Conservation (phyloP, 2,797 vertebrate genomes). For the Adrianichthys oophorus region DNA sequence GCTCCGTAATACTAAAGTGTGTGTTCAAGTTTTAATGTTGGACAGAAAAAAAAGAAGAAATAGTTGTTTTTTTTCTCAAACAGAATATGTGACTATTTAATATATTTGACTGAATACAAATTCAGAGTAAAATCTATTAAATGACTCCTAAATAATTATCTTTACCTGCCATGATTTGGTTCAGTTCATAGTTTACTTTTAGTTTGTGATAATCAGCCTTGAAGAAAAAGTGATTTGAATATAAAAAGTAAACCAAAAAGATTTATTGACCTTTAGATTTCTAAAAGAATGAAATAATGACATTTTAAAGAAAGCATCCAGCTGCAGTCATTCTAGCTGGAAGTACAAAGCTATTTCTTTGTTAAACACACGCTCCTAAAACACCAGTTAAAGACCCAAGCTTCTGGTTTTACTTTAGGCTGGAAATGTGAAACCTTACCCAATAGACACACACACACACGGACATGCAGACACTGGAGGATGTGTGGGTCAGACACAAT, state of each 20-base stretch:
- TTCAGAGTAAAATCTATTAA: too few relatives aligned
- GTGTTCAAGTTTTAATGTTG: too few relatives aligned
- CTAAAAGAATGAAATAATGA: not conserved
- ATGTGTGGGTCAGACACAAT: slow-evolving; percentile 66
- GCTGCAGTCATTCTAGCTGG: slow-evolving; percentile 2
- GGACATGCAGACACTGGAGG: slow-evolving; percentile 16
- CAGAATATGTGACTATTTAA: not conserved
- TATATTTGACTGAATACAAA: too few relatives aligned
- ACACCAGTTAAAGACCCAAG: slow-evolving; percentile 49
- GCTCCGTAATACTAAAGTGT: too few relatives aligned
- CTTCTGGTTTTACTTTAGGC: slow-evolving; percentile 73
- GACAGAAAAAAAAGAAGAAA: not conserved
- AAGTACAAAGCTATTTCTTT: slow-evolving; percentile 35
- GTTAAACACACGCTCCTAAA: slow-evolving; percentile 47
- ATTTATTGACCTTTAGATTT: too few relatives aligned
- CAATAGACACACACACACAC: slow-evolving; percentile 18
- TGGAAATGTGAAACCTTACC: slow-evolving; percentile 62
- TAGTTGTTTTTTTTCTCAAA: not conserved
- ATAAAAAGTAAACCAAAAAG: too few relatives aligned
- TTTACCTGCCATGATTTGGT: too few relatives aligned
- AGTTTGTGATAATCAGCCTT: too few relatives aligned
- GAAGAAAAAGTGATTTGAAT: too few relatives aligned
- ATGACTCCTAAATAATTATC: too few relatives aligned
- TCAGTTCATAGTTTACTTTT: too few relatives aligned
- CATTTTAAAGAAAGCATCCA: slow-evolving; percentile 4